Percentiles rank a stretch among this genome's conserved stretches.
Conservation (phyloP, 2,113 vertebrate species). For the Vombatus ursinus region DNA sequence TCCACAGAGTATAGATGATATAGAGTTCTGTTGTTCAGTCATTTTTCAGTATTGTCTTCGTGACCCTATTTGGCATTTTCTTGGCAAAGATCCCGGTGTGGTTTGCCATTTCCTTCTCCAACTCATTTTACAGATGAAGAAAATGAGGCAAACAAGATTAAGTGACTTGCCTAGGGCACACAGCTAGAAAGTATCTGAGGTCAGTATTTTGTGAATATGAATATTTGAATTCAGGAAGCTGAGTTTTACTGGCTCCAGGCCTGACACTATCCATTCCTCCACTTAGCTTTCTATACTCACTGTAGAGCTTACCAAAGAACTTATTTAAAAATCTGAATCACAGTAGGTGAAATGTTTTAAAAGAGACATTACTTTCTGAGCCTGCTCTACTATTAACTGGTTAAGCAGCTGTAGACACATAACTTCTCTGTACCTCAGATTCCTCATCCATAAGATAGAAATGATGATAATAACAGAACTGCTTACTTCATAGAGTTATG, state of each 20-base stretch:
- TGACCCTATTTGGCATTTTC: background rate
- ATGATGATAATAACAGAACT: background rate
- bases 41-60: background rate
- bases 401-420: background rate
- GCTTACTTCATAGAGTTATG: background rate
- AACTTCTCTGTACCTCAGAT: background rate
- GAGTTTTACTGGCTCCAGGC: background rate
- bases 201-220: no score
- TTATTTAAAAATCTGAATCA: background rate
- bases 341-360: accelerated
- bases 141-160: background rate
- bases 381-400: accelerated
- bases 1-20: background rate
- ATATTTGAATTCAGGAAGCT: background rate
- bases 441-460: background rate
- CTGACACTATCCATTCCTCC: background rate
- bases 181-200: background rate
- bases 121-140: background rate
- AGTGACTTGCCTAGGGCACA: background rate
- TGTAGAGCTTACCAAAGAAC: background rate
- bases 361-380: no score
- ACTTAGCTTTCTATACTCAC: background rate
- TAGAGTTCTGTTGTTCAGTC: background rate
- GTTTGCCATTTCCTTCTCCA: background rate
- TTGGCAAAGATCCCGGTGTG: background rate